A percentile compares a stretch with the other conserved stretches of the same genome.
These are phyloP conservation scores for Gymnocephalus cernua DNA, from an alignment of 2,113 vertebrate species.

Conservation along the genomic window DNA sequence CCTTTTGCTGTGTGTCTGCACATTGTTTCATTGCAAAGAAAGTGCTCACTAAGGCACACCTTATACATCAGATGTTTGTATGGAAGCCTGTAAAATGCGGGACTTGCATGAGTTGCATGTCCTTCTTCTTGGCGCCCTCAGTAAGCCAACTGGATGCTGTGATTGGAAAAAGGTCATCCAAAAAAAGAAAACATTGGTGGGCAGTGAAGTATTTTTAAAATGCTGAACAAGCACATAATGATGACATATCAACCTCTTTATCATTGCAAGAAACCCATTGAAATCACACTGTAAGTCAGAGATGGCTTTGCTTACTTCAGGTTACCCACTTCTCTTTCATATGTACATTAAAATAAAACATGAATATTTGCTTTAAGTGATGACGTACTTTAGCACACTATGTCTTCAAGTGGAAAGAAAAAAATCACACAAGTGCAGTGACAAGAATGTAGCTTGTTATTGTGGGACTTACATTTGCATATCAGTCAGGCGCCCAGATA, in stretches of 20 bases:
- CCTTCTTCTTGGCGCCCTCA: conserved; percentile 35
- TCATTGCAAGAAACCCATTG: conserved; percentile 19
- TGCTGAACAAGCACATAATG: conserved; percentile 36
- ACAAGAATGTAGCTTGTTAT: conserved; percentile 51
- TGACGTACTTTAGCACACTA: conserved; percentile 30
- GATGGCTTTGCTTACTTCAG: conserved; percentile 47
- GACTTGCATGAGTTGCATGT: conserved; percentile 35
- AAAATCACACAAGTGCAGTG: conserved; percentile 36
- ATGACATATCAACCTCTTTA: conserved; percentile 38
- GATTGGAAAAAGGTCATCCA: conserved; percentile 53
- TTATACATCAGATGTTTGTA: conserved; percentile 39
- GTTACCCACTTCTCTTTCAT: conserved; percentile 41
- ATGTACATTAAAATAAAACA: conserved; percentile 29
- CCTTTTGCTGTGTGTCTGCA: conserved; percentile 50
- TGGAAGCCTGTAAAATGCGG: conserved; percentile 54
- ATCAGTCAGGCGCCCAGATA: conserved; percentile 31
- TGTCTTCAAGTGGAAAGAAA: conserved; percentile 31
- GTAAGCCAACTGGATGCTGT: conserved; percentile 24
- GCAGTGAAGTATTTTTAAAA: conserved; percentile 51
- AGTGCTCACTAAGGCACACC: conserved; percentile 19
- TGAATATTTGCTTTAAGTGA: conserved; percentile 42
- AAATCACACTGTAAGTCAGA: conserved; percentile 3
- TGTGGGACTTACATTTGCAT: conserved; percentile 59
- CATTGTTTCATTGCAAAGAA: conserved; percentile 36
- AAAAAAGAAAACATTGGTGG: conserved; percentile 63